A percentile compares a stretch with the other conserved stretches of the same genome.
phyloP scores from a whole-genome alignment of 2,113 vertebrate species.

The Rafetus swinhoei region DNA sequence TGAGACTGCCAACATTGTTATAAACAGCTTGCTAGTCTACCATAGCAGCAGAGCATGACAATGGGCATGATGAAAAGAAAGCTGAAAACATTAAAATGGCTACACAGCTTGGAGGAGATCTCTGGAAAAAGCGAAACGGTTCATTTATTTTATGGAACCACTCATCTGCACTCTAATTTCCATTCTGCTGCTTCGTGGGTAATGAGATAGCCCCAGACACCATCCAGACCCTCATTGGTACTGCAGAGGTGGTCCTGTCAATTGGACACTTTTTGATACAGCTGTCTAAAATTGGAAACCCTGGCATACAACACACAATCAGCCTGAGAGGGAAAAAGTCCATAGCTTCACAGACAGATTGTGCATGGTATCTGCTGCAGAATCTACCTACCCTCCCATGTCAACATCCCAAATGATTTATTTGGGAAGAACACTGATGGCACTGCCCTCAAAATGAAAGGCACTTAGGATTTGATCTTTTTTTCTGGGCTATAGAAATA shows the following conservation, averaged over 20 bases:
- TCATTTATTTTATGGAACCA: conserved; percentile 3
- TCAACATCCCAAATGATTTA: not conserved
- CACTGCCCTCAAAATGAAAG: not conserved
- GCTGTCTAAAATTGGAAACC: not conserved
- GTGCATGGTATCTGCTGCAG: not conserved
- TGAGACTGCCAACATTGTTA: not conserved
- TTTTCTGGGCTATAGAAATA: conserved; percentile 11
- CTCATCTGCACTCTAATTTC: not conserved
- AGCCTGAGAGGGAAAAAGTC: not conserved
- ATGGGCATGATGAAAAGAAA: not conserved
- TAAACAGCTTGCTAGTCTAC: not conserved
- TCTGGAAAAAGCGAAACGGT: not conserved
- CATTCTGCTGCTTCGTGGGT: not conserved
- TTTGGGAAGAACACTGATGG: not conserved
- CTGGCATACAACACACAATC: not conserved
- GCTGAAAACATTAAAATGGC: not conserved
- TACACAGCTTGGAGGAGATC: not conserved
- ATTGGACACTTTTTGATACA: not conserved
- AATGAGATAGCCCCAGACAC: not conserved
- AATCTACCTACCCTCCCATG: not conserved
- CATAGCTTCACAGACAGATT: not conserved
- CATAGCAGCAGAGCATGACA: not conserved
- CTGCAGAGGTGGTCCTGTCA: not conserved
- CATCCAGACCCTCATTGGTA: not conserved
- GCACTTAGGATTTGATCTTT: not conserved